These are phyloP conservation scores for Phacellophora camtschatica DNA, from an alignment of 30 jellyfish, hydroid and myxozoan genomes.

Conservation along the genomic window DNA sequence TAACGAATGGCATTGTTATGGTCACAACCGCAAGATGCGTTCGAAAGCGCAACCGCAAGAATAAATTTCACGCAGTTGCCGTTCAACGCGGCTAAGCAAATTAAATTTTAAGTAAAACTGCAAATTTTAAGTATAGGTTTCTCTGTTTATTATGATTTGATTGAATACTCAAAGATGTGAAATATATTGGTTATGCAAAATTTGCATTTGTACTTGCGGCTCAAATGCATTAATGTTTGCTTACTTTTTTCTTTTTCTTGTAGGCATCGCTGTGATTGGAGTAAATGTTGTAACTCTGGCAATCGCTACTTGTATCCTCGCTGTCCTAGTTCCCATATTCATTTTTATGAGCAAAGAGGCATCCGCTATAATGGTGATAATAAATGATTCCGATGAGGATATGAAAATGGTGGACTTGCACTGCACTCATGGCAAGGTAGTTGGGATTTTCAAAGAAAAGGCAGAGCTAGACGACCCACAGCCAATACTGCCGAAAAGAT, in stretches of 20 bases:
- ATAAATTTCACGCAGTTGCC: not conserved
- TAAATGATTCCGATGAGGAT: slow-evolving; percentile 39
- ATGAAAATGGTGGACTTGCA: slow-evolving; percentile 36
- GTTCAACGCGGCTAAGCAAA: no score
- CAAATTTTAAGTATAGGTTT: no score
- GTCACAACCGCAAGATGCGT: no score
- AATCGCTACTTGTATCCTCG: slow-evolving; percentile 36
- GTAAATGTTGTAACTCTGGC: slow-evolving; percentile 37
- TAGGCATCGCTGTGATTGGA: slow-evolving; percentile 43
- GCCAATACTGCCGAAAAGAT: slow-evolving; percentile 25
- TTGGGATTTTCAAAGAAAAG: slow-evolving; percentile 51
- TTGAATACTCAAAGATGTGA: no score
- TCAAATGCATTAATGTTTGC: not conserved
- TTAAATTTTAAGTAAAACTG: no score
- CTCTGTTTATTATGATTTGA: no score
- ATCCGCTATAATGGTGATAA: slow-evolving; percentile 27
- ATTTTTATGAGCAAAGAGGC: slow-evolving; percentile 50
- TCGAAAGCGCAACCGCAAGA: no score
- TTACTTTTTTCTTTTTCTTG: not conserved
- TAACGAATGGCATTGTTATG: no score
- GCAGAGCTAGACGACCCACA: slow-evolving; percentile 46
- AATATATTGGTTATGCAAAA: not conserved
- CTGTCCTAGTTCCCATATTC: slow-evolving; percentile 38
- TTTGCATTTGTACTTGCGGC: not conserved
- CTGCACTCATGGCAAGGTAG: slow-evolving; percentile 40